A percentile compares a stretch with the other conserved stretches of the same genome.
Conservation (phyloP, 2,888 invertebrate species). For the Tipula lateralis region DNA sequence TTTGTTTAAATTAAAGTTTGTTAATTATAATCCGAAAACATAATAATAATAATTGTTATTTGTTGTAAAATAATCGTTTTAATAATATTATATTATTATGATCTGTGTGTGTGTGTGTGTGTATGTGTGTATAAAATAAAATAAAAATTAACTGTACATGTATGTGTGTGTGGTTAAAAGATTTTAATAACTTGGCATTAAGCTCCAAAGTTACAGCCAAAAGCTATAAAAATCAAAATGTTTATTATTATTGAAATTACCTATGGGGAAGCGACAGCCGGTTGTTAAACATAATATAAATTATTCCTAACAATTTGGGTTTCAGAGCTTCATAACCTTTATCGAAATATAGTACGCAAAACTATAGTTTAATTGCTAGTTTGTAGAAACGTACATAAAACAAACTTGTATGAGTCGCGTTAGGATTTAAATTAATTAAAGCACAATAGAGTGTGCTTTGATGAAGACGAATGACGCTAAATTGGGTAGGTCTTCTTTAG, state of each 20-base stretch:
- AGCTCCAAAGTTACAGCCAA: neutral
- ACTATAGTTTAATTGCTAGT: no score
- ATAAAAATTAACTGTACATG: neutral
- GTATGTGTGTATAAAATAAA: neutral
- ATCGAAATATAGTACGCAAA: no score
- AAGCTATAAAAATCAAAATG: neutral
- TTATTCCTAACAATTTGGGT: neutral
- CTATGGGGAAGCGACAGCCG: neutral
- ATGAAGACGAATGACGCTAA: no score
- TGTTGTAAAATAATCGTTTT: neutral
- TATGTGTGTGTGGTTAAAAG: neutral
- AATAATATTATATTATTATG: neutral
- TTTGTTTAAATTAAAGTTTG: slow-evolving; percentile 12
- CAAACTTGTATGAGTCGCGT: no score
- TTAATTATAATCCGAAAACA: neutral
- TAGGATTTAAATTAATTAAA: no score
- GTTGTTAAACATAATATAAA: neutral
- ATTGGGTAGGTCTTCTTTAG: no score
- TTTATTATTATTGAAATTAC: neutral
- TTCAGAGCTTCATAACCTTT: neutral
- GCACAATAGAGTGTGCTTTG: no score
- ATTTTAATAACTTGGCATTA: neutral
- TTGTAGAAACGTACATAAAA: no score
- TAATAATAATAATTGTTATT: neutral
- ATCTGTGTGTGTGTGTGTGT: neutral